Percentiles rank a stretch among this genome's conserved stretches.
Evolutionary conservation across 2,888 invertebrate species (phyloP).

Genomic region (Notodonta ziczac): DNA sequence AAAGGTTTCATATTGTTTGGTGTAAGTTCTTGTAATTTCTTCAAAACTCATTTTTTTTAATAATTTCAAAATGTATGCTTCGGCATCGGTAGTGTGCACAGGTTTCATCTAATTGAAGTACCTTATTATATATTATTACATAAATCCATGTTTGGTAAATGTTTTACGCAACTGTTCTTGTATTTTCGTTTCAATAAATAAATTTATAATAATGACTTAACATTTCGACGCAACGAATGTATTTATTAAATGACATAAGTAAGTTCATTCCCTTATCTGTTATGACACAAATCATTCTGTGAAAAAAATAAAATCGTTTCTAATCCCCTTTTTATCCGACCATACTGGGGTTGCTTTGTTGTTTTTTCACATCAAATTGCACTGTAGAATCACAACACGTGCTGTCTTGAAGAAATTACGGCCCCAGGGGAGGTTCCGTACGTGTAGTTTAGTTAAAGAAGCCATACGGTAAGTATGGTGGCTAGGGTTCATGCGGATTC

Average conservation of each 20-base stretch:
- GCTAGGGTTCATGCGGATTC: slow-evolving; percentile 20
- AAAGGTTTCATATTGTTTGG: too few relatives aligned
- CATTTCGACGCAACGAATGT: slow-evolving; percentile 11
- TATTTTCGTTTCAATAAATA: slow-evolving; percentile 26
- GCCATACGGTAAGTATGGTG: slow-evolving; percentile 56
- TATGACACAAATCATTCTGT: slow-evolving; percentile 40
- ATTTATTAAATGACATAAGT: slow-evolving; percentile 18
- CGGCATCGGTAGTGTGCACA: too few relatives aligned
- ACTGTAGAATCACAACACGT: slow-evolving; percentile 71
- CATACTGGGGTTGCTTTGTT: slow-evolving; percentile 49
- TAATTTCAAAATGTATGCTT: too few relatives aligned
- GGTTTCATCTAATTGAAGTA: too few relatives aligned
- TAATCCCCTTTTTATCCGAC: slow-evolving; percentile 42
- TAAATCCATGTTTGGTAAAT: too few relatives aligned
- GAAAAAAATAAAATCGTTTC: slow-evolving; percentile 28
- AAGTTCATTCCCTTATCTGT: slow-evolving; percentile 21
- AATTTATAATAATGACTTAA: neutral
- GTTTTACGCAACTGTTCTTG: neutral
- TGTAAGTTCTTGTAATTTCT: too few relatives aligned
- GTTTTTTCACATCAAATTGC: slow-evolving; percentile 63
- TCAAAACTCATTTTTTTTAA: too few relatives aligned
- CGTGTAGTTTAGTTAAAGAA: slow-evolving; percentile 60
- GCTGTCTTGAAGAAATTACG: slow-evolving; percentile 72
- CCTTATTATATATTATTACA: too few relatives aligned
- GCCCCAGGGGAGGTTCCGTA: slow-evolving; percentile 46